Evolutionary conservation across 2,888 invertebrate genomes (phyloP).

Genomic region (Xestia sexstrigata): DNA sequence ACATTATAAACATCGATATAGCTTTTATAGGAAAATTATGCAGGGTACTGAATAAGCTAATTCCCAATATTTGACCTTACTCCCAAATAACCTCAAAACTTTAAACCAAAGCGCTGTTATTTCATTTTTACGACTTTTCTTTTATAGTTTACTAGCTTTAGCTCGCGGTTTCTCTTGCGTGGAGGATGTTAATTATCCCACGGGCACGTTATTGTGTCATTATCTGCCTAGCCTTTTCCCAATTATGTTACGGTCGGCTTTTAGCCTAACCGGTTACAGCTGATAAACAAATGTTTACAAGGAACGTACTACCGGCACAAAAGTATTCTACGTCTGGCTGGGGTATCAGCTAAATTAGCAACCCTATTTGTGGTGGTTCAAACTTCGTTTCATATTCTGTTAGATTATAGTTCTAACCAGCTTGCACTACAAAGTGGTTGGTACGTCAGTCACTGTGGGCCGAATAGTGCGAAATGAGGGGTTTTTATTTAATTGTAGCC

Average conservation of each 20-base stretch:
- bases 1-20: slow-evolving; percentile 16
- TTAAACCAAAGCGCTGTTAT: neutral
- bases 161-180: neutral
- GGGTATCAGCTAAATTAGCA: too few relatives aligned
- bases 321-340: neutral
- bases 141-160: slow-evolving; percentile 6
- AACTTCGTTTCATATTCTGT: too few relatives aligned
- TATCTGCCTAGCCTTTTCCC: neutral
- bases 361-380: too few relatives aligned
- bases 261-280: neutral
- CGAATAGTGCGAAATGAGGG: too few relatives aligned
- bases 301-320: neutral
- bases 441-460: too few relatives aligned
- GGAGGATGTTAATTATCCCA: neutral
- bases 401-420: too few relatives aligned
- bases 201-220: neutral
- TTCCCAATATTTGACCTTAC: neutral
- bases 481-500: too few relatives aligned
- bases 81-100: slow-evolving; percentile 15
- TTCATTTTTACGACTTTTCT: slow-evolving; percentile 20
- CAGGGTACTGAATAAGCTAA: neutral
- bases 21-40: slow-evolving; percentile 37
- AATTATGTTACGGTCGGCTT: neutral
- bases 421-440: too few relatives aligned
- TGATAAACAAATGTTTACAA: neutral